Evolutionary conservation across 2,797 vertebrate species (phyloP).

Genomic region (Sardinella longiceps): DNA sequence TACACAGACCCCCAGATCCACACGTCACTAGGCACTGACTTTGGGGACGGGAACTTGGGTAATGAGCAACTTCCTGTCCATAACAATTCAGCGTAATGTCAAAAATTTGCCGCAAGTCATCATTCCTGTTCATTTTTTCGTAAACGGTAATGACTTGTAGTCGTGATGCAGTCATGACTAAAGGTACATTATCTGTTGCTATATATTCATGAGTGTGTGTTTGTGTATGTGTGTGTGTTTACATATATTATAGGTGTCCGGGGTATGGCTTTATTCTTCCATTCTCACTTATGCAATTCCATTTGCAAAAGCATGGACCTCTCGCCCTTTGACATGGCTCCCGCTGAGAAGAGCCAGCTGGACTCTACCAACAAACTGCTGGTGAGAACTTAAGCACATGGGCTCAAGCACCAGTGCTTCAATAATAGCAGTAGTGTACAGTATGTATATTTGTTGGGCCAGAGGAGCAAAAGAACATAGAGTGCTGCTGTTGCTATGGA

Average conservation of each 20-base stretch:
- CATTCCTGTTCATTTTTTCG: not conserved
- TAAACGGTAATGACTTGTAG: not conserved
- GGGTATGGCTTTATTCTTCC: constrained; percentile 97
- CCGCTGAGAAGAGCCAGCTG: constrained; percentile 81
- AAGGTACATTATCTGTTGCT: not conserved
- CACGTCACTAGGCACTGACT: constrained; percentile 90
- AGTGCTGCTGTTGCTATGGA: not conserved
- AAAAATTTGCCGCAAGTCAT: not conserved
- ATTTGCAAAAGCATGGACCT: constrained; percentile 96
- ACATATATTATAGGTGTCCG: constrained; percentile 83
- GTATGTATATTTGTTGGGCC: not conserved
- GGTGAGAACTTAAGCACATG: constrained; percentile 71
- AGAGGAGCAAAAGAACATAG: not conserved
- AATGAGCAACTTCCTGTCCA: constrained; percentile 38
- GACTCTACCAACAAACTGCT: constrained; percentile 87
- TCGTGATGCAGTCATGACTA: not conserved
- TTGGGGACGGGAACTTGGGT: constrained; percentile 97
- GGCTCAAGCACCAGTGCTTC: not conserved
- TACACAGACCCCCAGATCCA: constrained; percentile 99
- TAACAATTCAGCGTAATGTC: not conserved
- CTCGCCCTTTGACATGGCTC: constrained; percentile 87
- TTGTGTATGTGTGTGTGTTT: not conserved
- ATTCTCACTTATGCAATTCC: constrained; percentile 94
- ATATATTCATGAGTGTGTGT: not conserved
- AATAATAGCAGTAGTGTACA: not conserved